Evolutionary conservation across 2,113 vertebrate genomes (phyloP).

Genomic region (Candoia aspera): DNA sequence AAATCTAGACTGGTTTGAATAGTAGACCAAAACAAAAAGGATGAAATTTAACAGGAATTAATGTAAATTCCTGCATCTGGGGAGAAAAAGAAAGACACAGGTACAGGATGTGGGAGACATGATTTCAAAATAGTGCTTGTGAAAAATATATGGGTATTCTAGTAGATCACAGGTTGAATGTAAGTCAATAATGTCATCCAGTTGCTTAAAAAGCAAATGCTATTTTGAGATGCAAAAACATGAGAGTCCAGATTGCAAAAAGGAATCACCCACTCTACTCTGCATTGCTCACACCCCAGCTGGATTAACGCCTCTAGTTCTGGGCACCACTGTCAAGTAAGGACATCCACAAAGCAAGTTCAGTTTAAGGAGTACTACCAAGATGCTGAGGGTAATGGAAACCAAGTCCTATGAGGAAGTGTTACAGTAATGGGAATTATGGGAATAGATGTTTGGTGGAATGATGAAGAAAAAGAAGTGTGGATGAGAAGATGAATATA

Average conservation of each 20-base stretch:
- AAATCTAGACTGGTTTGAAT: neutral
- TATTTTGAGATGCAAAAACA: neutral
- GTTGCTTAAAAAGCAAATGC: neutral
- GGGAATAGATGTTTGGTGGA: neutral
- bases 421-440: neutral
- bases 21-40: neutral
- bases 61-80: neutral
- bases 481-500: neutral
- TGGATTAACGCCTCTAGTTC: neutral
- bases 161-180: neutral
- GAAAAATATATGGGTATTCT: neutral
- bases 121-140: neutral
- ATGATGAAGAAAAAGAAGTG: neutral
- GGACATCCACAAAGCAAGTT: neutral
- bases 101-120: neutral
- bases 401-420: neutral
- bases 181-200: neutral
- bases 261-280: neutral
- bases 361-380: neutral
- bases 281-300: neutral
- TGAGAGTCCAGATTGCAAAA: neutral
- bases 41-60: neutral
- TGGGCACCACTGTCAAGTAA: neutral
- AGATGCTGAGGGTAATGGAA: neutral
- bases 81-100: neutral